Conservation (phyloP, 2,888 invertebrate species). For the Phrixothrix hirtus region DNA sequence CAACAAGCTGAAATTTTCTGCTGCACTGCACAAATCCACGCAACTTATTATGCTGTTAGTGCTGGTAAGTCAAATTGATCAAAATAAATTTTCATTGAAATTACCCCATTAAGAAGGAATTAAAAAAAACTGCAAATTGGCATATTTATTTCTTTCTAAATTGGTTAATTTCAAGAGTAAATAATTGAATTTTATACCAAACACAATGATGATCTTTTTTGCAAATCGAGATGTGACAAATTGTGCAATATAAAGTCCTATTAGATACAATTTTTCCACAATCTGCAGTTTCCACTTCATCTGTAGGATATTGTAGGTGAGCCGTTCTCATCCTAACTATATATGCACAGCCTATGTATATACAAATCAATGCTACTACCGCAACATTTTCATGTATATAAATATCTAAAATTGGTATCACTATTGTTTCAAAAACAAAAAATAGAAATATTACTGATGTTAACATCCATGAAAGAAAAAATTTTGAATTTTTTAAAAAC, state of each 20-base stretch:
- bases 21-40: too few relatives aligned
- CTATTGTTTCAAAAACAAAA: slow-evolving; percentile 69
- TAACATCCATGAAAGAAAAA: slow-evolving; percentile 76
- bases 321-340: slow-evolving; percentile 45
- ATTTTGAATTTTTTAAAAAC: slow-evolving; percentile 62
- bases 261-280: slow-evolving; percentile 67
- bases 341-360: slow-evolving; percentile 57
- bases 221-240: slow-evolving; percentile 81
- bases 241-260: slow-evolving; percentile 77
- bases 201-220: slow-evolving; percentile 80
- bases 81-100: too few relatives aligned
- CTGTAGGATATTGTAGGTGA: slow-evolving; percentile 35
- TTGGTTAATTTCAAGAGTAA: background rate
- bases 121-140: too few relatives aligned
- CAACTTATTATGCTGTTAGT: too few relatives aligned
- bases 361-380: slow-evolving; percentile 59
- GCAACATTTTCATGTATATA: slow-evolving; percentile 66
- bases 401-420: slow-evolving; percentile 74
- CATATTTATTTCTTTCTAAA: too few relatives aligned
- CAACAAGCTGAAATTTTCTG: too few relatives aligned
- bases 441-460: slow-evolving; percentile 69
- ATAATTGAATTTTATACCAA: slow-evolving; percentile 61
- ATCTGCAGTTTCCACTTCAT: slow-evolving; percentile 48
- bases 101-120: too few relatives aligned
- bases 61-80: too few relatives aligned